phyloP scores from a whole-genome alignment of 2,888 invertebrate genomes.

The Rhagonycha fulva region DNA sequence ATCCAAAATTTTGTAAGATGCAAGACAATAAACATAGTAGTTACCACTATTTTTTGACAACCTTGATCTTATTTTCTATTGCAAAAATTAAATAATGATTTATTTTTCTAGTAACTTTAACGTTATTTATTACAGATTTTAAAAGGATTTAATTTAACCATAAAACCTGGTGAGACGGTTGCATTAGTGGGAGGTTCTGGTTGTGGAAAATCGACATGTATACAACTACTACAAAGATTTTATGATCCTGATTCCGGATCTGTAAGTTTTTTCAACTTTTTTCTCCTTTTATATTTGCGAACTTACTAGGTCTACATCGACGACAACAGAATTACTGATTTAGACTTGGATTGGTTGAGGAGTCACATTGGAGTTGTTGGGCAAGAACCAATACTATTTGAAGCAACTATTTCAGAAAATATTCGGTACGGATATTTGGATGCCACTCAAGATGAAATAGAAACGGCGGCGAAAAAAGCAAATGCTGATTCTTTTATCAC shows the following conservation, averaged over 20 bases:
- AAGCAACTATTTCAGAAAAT: constrained; percentile 82
- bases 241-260: constrained; percentile 70
- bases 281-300: background rate
- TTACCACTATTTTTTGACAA: too few relatives aligned
- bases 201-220: constrained; percentile 78
- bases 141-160: constrained; percentile 66
- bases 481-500: constrained; percentile 80
- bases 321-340: constrained; percentile 66
- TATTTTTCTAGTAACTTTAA: too few relatives aligned
- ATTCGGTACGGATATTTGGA: constrained; percentile 73
- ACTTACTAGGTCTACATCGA: constrained; percentile 62
- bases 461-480: constrained; percentile 71
- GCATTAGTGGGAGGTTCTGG: constrained; percentile 75
- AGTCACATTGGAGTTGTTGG: constrained; percentile 55
- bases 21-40: too few relatives aligned
- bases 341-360: constrained; percentile 82
- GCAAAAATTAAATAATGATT: too few relatives aligned
- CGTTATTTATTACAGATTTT: constrained; percentile 56
- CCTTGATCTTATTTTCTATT: too few relatives aligned
- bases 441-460: constrained; percentile 69
- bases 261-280: constrained; percentile 54
- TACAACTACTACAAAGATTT: constrained; percentile 73
- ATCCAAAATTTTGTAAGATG: too few relatives aligned
- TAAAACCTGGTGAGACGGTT: constrained; percentile 73
- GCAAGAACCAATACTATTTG: constrained; percentile 89